phyloP scores from a whole-genome alignment of 1,140 invertebrate genomes.

The Aphis craccivora region DNA sequence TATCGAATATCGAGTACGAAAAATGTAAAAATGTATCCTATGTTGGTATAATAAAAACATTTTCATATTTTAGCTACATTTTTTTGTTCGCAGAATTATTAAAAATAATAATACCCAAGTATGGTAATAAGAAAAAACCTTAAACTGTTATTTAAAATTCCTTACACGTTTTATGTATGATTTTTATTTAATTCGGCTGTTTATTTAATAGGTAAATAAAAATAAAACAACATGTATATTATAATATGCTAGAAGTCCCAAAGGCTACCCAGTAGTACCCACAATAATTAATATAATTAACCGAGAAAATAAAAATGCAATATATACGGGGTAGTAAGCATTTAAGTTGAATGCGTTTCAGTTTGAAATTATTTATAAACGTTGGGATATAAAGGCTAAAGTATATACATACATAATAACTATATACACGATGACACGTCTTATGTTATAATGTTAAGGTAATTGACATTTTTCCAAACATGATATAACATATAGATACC shows the following conservation, averaged over 20 bases:
- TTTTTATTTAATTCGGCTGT: no score
- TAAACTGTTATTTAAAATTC: no score
- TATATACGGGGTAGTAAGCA: neutral
- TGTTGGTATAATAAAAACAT: neutral
- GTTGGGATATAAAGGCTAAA: neutral
- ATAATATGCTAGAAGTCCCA: neutral
- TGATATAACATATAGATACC: neutral
- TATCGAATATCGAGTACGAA: neutral
- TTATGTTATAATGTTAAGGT: neutral
- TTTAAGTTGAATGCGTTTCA: neutral
- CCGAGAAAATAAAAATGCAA: neutral
- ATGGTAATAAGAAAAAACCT: neutral
- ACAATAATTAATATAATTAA: neutral
- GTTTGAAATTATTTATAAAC: neutral
- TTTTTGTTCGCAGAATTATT: neutral
- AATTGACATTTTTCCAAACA: neutral
- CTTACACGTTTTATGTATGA: no score
- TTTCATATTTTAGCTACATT: neutral
- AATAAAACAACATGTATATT: no score
- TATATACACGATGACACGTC: neutral
- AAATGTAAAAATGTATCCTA: neutral
- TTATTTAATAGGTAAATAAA: no score
- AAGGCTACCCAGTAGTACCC: neutral
- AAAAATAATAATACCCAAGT: neutral
- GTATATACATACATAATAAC: neutral